These are phyloP conservation scores for Eumerus sabulonum DNA, from an alignment of 2,888 invertebrate genomes.

Conservation along the genomic window DNA sequence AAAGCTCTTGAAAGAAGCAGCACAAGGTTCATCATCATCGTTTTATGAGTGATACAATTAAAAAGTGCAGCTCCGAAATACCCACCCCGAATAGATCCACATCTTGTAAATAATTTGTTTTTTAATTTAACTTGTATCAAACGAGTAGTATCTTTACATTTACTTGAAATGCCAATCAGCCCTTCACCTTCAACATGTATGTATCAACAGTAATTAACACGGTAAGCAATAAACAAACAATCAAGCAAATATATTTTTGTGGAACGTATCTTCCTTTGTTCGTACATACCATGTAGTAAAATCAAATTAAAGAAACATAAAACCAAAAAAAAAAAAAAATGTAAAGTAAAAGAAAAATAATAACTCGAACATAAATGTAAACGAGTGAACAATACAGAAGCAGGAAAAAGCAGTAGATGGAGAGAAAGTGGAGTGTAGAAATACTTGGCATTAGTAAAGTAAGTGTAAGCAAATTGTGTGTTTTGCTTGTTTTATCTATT, in stretches of 20 bases:
- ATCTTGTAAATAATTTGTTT: conserved; percentile 14
- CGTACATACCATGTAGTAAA: conserved; percentile 5
- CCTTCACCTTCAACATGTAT: conserved; percentile 58
- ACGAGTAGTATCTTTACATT: conserved; percentile 22
- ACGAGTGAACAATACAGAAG: conserved; percentile 5
- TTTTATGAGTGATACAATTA: conserved; percentile 1
- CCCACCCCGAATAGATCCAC: conserved; percentile 68
- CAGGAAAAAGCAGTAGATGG: background rate
- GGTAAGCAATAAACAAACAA: conserved; percentile 23
- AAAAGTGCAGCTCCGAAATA: conserved; percentile 65
- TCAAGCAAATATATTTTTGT: conserved; percentile 21
- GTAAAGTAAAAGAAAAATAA: background rate
- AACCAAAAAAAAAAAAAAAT: conserved; percentile 7
- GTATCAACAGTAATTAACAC: conserved; percentile 14
- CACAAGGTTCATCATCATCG: conserved; percentile 6
- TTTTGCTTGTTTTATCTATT: conserved; percentile 34
- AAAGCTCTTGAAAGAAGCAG: conserved; percentile 38
- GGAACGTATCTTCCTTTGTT: background rate
- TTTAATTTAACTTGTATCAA: too few relatives aligned
- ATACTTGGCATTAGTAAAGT: conserved; percentile 61
- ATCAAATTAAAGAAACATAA: conserved; percentile 12
- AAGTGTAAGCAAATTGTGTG: conserved; percentile 49
- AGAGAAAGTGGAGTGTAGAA: conserved; percentile 10
- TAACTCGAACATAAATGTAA: conserved; percentile 38
- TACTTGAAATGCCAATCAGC: conserved; percentile 65